Evolutionary conservation across 2,797 vertebrate genomes (phyloP).

Genomic region (Onychomys torridus): DNA sequence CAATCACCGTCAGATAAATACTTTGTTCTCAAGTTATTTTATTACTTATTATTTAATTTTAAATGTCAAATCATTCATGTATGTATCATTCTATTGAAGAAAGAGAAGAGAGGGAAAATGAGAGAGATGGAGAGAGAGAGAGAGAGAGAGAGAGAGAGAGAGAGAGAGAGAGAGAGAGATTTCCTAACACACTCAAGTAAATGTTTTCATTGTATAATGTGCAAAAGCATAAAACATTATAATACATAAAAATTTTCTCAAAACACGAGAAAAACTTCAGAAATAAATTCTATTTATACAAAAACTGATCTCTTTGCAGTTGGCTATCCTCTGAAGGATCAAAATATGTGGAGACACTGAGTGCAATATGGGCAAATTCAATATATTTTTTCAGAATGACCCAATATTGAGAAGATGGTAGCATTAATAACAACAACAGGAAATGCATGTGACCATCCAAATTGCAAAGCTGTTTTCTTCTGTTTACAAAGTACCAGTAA

Average conservation of each 20-base stretch:
- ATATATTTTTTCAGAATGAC: slow-evolving; percentile 75
- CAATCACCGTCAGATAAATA: background rate
- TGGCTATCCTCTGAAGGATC: slow-evolving; percentile 85
- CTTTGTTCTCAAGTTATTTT: background rate
- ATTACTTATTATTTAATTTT: background rate
- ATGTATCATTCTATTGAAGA: background rate
- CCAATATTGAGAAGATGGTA: slow-evolving; percentile 79
- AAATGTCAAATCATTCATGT: background rate
- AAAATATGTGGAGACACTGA: slow-evolving; percentile 84
- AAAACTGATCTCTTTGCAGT: slow-evolving; percentile 86
- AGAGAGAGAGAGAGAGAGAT: background rate
- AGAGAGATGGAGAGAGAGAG: background rate
- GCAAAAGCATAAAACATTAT: slow-evolving; percentile 66
- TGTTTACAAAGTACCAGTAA: background rate
- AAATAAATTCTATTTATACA: slow-evolving; percentile 85
- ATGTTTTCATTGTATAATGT: background rate
- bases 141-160: background rate
- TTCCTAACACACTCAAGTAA: background rate
- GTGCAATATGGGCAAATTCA: slow-evolving; percentile 77
- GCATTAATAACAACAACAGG: slow-evolving; percentile 69
- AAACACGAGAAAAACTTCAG: slow-evolving; percentile 79
- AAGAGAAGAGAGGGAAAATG: background rate
- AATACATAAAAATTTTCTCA: slow-evolving; percentile 78
- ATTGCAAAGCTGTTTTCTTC: background rate
- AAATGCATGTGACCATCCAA: background rate